A percentile compares a stretch with the other conserved stretches of the same genome.
Evolutionary conservation across 2,888 invertebrate genomes (phyloP).

Genomic region (Pterobdella sp.): DNA sequence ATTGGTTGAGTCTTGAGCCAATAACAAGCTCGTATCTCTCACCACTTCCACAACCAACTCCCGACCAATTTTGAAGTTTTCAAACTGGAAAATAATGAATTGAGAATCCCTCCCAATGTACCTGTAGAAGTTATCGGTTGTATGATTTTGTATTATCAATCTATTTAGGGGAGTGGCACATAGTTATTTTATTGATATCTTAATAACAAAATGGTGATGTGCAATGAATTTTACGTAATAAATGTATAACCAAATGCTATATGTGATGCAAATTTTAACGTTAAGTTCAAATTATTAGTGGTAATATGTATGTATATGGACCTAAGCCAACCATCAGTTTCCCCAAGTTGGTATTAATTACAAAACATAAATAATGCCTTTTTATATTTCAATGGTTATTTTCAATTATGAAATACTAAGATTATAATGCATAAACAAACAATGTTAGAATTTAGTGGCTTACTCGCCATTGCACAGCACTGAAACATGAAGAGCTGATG

Average conservation of each 20-base stretch:
- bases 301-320: too few relatives aligned
- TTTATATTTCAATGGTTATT: neutral
- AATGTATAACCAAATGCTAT: too few relatives aligned
- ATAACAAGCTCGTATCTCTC: constrained; percentile 16
- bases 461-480: constrained; percentile 32
- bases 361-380: neutral
- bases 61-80: constrained; percentile 42
- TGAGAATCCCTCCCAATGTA: constrained; percentile 42
- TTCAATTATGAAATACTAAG: neutral
- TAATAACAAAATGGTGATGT: neutral
- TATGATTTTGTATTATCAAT: neutral
- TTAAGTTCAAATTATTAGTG: too few relatives aligned
- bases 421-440: neutral
- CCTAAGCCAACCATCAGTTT: too few relatives aligned
- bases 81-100: constrained; percentile 42
- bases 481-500: constrained; percentile 10
- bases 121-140: constrained; percentile 33
- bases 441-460: neutral
- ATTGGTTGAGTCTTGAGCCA: neutral
- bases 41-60: constrained; percentile 39
- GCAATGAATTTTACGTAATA: neutral
- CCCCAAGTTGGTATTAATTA: too few relatives aligned
- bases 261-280: too few relatives aligned
- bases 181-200: neutral
- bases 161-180: neutral